phyloP scores from a whole-genome alignment of 2,888 invertebrate genomes.

The Aporophyla nigra region DNA sequence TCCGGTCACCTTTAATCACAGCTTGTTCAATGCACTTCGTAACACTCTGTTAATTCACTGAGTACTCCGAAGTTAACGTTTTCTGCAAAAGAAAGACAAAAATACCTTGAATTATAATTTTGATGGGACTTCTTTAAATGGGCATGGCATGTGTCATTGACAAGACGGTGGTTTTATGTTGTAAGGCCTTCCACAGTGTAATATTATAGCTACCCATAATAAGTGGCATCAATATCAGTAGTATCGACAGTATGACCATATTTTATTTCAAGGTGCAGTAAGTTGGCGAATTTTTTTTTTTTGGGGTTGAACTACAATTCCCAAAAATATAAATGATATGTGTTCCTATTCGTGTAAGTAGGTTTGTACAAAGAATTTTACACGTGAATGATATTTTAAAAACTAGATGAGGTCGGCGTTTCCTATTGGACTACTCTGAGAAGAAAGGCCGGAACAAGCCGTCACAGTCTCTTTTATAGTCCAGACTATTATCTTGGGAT shows the following conservation, averaged over 20 bases:
- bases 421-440: too few species aligned
- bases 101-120: constrained; percentile 17
- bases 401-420: too few species aligned
- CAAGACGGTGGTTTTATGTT: background rate
- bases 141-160: background rate
- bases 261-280: background rate
- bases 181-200: background rate
- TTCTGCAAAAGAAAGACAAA: constrained; percentile 55
- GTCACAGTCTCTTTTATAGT: too few species aligned
- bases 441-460: too few species aligned
- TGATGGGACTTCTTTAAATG: background rate
- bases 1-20: constrained; percentile 67
- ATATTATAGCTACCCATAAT: background rate
- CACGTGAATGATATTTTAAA: too few species aligned
- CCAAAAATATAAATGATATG: background rate
- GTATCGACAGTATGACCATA: background rate
- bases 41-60: constrained; percentile 48
- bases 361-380: too few species aligned
- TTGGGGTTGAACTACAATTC: background rate
- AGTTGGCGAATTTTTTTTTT: background rate
- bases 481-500: too few species aligned
- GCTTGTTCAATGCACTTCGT: constrained; percentile 67
- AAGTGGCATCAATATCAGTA: background rate
- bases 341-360: too few species aligned
- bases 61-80: constrained; percentile 61